A percentile compares a stretch with the other conserved stretches of the same genome.
Conservation (phyloP, 2,113 vertebrate species). For the Saccopteryx bilineata region DNA sequence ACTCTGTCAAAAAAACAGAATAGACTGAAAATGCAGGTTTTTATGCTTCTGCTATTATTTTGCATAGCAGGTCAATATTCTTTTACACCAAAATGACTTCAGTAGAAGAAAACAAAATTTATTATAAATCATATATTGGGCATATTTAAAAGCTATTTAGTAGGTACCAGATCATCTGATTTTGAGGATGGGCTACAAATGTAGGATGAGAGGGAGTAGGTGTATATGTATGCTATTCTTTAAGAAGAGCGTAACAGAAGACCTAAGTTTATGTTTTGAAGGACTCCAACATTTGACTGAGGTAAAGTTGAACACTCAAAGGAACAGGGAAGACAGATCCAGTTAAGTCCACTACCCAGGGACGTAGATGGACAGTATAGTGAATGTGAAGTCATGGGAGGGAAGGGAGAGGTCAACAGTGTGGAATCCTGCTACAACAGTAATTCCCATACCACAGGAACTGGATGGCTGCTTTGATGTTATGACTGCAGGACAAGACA, state of each 20-base stretch:
- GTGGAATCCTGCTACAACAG: neutral
- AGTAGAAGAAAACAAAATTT: neutral
- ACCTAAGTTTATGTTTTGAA: too few species aligned
- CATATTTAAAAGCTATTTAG: neutral
- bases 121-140: neutral
- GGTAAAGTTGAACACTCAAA: neutral
- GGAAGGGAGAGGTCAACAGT: neutral
- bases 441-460: neutral
- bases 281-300: neutral
- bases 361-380: neutral
- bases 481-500: neutral
- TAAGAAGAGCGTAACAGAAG: neutral
- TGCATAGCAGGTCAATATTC: neutral
- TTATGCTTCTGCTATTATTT: neutral
- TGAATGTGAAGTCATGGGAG: neutral
- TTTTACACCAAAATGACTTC: constrained; percentile 12
- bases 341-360: neutral
- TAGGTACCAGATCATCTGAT: neutral
- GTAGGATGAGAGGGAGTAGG: neutral
- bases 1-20: neutral
- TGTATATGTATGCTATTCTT: neutral
- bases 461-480: neutral
- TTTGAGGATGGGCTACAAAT: neutral
- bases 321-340: neutral
- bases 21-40: neutral